Percentiles rank a stretch among this genome's conserved stretches.
phyloP scores from a whole-genome alignment of 2,113 vertebrate species.

The Peromyscus leucopus region DNA sequence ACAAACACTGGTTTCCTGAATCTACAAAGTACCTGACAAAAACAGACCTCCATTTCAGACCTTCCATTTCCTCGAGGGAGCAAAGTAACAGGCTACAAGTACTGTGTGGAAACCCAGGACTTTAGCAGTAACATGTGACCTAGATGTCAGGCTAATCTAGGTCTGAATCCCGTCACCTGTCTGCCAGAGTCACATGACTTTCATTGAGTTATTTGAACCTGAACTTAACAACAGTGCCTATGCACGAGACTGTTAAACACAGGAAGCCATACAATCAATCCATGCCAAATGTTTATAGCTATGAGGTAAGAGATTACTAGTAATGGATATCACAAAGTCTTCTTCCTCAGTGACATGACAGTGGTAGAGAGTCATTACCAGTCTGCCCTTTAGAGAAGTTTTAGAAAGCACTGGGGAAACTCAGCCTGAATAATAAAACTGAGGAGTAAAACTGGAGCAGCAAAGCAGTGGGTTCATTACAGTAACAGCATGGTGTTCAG shows the following conservation, averaged over 20 bases:
- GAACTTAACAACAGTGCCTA: not conserved
- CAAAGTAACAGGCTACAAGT: not conserved
- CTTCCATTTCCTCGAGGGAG: not conserved
- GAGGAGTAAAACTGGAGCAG: constrained; percentile 70
- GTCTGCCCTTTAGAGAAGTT: constrained; percentile 63
- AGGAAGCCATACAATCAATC: not conserved
- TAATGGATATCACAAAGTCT: not conserved
- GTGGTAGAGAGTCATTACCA: not conserved
- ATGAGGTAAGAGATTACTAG: not conserved
- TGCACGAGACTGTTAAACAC: not conserved
- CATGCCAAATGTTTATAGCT: not conserved
- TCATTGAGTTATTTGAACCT: constrained; percentile 31
- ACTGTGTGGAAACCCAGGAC: not conserved
- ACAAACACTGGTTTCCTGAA: not conserved
- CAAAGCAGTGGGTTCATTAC: constrained; percentile 71
- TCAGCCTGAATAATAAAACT: constrained; percentile 71
- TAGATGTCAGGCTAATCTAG: not conserved
- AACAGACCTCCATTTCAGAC: not conserved
- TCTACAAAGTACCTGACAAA: not conserved
- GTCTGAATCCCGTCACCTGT: not conserved
- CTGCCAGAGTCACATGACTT: not conserved
- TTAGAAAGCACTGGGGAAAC: constrained; percentile 50
- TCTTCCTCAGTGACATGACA: not conserved
- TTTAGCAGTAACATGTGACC: not conserved
- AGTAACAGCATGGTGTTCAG: constrained; percentile 82